A percentile compares a stretch with the other conserved stretches of the same genome.
These are phyloP conservation scores for Leptopilina drosophilae DNA, from an alignment of 2,888 invertebrate species.

Conservation along the genomic window DNA sequence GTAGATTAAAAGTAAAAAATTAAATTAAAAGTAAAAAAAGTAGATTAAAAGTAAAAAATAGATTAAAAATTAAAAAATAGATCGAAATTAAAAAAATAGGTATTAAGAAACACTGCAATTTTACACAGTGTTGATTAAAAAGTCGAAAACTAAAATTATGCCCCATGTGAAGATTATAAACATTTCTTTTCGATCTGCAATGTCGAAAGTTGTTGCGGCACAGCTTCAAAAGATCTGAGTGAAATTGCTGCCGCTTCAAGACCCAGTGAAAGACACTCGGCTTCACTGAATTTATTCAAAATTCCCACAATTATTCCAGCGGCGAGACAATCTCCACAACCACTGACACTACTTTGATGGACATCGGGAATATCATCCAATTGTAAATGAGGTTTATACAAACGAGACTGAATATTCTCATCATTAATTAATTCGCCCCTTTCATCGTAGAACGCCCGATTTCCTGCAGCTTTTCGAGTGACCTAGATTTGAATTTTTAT, in stretches of 20 bases:
- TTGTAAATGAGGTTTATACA: slow-evolving; percentile 63
- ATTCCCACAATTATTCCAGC: slow-evolving; percentile 73
- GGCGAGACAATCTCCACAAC: slow-evolving; percentile 74
- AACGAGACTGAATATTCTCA: slow-evolving; percentile 60
- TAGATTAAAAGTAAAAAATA: too few relatives aligned
- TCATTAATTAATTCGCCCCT: slow-evolving; percentile 58
- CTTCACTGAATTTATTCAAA: slow-evolving; percentile 65
- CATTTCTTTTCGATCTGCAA: not conserved
- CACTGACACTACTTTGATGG: slow-evolving; percentile 66
- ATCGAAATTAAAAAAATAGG: too few relatives aligned
- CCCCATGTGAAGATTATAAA: not conserved
- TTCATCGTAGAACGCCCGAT: slow-evolving; percentile 61
- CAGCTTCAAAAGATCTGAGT: slow-evolving; percentile 67
- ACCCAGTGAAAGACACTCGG: slow-evolving; percentile 65
- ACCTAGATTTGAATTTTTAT: slow-evolving; percentile 55
- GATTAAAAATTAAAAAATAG: too few relatives aligned
- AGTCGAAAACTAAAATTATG: not conserved
- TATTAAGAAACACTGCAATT: too few relatives aligned
- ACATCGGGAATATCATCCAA: slow-evolving; percentile 22
- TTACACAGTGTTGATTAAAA: too few relatives aligned
- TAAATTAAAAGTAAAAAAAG: too few relatives aligned
- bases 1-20: too few relatives aligned
- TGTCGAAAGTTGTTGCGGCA: slow-evolving; percentile 60
- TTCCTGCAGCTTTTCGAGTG: slow-evolving; percentile 57
- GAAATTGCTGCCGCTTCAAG: slow-evolving; percentile 70